Evolutionary conservation across 2,888 invertebrate genomes (phyloP), one percentile per base, ranked within the genome.

Genomic region (Hyposoter didymator): DNA sequence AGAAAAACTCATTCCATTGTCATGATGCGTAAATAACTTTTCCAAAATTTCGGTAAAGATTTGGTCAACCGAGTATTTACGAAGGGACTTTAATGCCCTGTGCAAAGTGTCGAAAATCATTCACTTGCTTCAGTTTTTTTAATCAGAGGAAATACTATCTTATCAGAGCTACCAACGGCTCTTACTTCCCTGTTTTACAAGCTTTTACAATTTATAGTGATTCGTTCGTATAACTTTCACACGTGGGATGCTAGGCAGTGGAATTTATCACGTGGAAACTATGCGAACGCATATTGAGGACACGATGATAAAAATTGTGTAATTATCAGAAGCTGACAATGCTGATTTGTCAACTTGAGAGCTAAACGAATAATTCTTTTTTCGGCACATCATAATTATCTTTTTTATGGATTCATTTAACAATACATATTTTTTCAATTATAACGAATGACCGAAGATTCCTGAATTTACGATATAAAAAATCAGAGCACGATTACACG

Each of bases 131-230:
- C 14, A 6, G 28, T 14, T 14, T 35, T 35, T 78, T 28, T 84
- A 84, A 87, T 82, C 79, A 69, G 52, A 78, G 78, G 79, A 72
- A 81, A 82, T 35, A 66, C 59, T 87, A 88, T 88, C 88, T 87
- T 88, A 88, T 87, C 87, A 22, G 17, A 12, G 22, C 6, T 35
- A 70, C 52, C 47, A 74, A 78, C 45, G 66, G 28, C 28, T 39
- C 3, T 52, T 28, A 47, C 72, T 49, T 39, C 47, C 6, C 19
- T 28, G 55, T 43, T 72, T 45, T 35, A 66, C 64, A 22, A 67
- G 32, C 4, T 62, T 12, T 62, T 66, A 6, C 66, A 28, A 28
- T 22, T 14, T 39, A 39, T 49, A 35, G 17, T 59, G 3, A 19
- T 28, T 47, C 35, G 14, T 28, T 28, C 19, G 3, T 39, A 19